Evolutionary conservation across 2,113 vertebrate genomes (phyloP).

Genomic region (Takifugu flavidus): DNA sequence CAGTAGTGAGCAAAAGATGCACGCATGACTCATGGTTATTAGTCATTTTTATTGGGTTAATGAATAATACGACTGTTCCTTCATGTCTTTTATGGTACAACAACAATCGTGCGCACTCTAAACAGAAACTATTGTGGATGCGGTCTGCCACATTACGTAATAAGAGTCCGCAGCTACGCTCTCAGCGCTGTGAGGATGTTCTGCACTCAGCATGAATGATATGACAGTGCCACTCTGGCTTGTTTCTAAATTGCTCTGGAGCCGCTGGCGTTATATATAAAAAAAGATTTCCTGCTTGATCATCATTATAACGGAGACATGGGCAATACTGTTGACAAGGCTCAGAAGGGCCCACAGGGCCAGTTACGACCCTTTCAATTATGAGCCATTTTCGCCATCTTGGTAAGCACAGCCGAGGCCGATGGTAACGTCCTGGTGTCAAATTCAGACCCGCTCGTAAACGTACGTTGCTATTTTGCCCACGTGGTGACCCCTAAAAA

Average conservation of each 20-base stretch:
- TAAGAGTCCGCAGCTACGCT: constrained; percentile 7
- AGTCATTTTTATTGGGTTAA: constrained; percentile 2
- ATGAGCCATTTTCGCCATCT: too few species aligned
- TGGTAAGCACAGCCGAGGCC: too few species aligned
- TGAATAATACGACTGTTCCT: neutral
- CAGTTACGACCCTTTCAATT: too few species aligned
- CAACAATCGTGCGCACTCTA: neutral
- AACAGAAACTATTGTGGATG: constrained; percentile 9
- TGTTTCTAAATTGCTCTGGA: neutral
- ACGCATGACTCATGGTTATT: constrained; percentile 4
- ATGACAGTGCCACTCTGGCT: neutral
- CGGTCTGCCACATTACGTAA: constrained; percentile 33
- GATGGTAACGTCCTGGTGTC: too few species aligned
- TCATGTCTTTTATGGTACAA: neutral
- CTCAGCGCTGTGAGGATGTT: neutral
- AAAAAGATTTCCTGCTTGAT: neutral
- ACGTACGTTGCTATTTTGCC: too few species aligned
- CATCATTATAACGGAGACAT: neutral
- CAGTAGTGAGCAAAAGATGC: constrained; percentile 1
- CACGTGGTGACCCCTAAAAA: too few species aligned
- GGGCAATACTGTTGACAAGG: neutral
- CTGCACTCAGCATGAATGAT: neutral
- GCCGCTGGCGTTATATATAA: neutral
- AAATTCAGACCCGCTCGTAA: too few species aligned
- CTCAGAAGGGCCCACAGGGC: too few species aligned